phyloP scores from a whole-genome alignment of 2,113 vertebrate species.

The Rhinogobius similis region DNA sequence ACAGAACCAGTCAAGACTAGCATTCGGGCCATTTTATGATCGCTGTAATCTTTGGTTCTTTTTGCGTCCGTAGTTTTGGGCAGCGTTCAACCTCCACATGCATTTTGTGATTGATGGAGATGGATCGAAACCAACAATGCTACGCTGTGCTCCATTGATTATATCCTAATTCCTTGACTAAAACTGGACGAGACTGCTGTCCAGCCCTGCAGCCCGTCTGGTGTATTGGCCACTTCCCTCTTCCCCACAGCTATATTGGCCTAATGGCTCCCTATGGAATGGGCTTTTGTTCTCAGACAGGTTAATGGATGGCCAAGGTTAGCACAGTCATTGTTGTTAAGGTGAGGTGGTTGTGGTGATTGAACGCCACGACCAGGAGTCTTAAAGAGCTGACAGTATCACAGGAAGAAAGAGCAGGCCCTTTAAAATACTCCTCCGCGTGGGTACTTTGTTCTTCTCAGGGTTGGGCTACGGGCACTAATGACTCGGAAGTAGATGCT shows the following conservation, averaged over 20 bases:
- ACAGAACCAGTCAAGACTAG: neutral
- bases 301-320: constrained; percentile 69
- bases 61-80: constrained; percentile 17
- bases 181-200: constrained; percentile 47
- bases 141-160: constrained; percentile 41
- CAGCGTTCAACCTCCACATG: constrained; percentile 41
- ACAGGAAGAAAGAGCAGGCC: constrained; percentile 19
- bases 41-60: too few relatives aligned
- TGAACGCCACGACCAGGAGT: constrained; percentile 39
- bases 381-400: constrained; percentile 38
- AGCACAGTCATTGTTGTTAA: constrained; percentile 60
- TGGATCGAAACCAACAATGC: constrained; percentile 30
- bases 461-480: neutral
- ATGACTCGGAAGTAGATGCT: neutral
- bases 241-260: constrained; percentile 55
- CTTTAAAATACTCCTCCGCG: constrained; percentile 40
- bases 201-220: constrained; percentile 68
- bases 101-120: constrained; percentile 23
- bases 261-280: constrained; percentile 72
- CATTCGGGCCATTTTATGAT: too few relatives aligned
- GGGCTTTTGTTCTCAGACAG: constrained; percentile 67
- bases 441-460: neutral
- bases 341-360: constrained; percentile 59
- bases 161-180: constrained; percentile 36
- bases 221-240: constrained; percentile 60